A percentile compares a stretch with the other conserved stretches of the same genome.
These are phyloP conservation scores for Helarctos malayanus DNA, from an alignment of 2,797 vertebrate species.

Conservation along the genomic window DNA sequence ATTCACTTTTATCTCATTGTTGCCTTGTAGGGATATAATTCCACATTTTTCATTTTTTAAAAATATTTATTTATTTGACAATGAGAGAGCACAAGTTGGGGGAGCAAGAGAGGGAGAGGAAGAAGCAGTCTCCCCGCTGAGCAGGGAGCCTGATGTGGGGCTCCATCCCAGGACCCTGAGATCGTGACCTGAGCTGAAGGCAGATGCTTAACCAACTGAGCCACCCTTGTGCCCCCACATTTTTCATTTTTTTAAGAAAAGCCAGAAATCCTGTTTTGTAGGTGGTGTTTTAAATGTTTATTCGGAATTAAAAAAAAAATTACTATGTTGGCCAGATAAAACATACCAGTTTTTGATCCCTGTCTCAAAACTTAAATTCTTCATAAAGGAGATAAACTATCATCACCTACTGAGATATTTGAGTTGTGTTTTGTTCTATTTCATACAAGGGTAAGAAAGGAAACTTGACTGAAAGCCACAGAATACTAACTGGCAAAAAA, in stretches of 20 bases:
- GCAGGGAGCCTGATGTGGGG: too few relatives aligned
- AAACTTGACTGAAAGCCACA: not conserved
- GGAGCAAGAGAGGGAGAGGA: too few relatives aligned
- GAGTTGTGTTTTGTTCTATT: not conserved
- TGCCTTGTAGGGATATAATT: not conserved
- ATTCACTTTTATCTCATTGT: not conserved
- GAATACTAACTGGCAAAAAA: constrained; percentile 36
- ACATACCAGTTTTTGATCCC: constrained; percentile 5
- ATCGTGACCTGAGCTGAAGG: too few relatives aligned
- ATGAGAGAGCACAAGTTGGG: too few relatives aligned
- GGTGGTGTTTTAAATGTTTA: not conserved
- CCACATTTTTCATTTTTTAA: not conserved
- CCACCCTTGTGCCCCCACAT: too few relatives aligned
- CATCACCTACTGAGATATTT: not conserved
- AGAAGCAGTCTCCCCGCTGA: too few relatives aligned
- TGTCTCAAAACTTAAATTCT: constrained; percentile 17
- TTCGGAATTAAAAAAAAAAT: constrained; percentile 23
- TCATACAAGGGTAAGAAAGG: not conserved
- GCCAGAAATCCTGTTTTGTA: not conserved
- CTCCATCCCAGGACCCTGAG: too few relatives aligned
- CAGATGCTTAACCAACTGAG: too few relatives aligned
- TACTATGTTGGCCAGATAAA: constrained; percentile 10
- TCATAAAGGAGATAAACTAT: not conserved
- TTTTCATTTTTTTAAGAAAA: constrained; percentile 52
- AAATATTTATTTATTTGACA: too few relatives aligned